phyloP scores from a whole-genome alignment of 2,113 vertebrate species.

The Chaenocephalus aceratus region DNA sequence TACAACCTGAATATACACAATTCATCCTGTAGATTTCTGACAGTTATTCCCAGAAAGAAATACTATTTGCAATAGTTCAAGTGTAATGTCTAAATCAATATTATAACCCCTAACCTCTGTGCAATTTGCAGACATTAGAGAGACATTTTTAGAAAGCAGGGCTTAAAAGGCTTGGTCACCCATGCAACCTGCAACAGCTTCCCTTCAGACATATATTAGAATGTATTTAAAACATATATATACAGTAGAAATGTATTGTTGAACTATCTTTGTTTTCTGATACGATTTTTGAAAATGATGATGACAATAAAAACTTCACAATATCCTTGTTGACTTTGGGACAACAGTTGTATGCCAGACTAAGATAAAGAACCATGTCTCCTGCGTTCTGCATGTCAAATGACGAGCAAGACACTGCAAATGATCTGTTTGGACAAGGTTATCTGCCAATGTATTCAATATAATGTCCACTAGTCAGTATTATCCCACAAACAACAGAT shows the following conservation, averaged over 20 bases:
- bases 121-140: slow-evolving; percentile 35
- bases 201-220: slow-evolving; percentile 55
- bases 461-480: neutral
- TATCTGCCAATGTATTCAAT: too few relatives aligned
- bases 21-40: slow-evolving; percentile 25
- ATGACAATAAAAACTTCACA: slow-evolving; percentile 67
- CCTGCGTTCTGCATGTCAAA: neutral
- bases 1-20: slow-evolving; percentile 24
- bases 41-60: slow-evolving; percentile 14
- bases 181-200: slow-evolving; percentile 38
- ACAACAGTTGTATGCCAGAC: neutral
- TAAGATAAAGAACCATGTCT: neutral
- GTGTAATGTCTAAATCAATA: slow-evolving; percentile 22
- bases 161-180: slow-evolving; percentile 20
- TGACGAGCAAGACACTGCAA: neutral
- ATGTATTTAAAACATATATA: slow-evolving; percentile 24
- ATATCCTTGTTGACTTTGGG: slow-evolving; percentile 16
- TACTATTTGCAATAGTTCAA: slow-evolving; percentile 25
- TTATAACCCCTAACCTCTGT: slow-evolving; percentile 48
- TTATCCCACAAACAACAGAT: neutral
- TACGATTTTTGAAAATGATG: slow-evolving; percentile 60
- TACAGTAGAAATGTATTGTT: slow-evolving; percentile 36
- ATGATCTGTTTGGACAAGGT: neutral
- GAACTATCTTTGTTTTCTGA: slow-evolving; percentile 47
- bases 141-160: slow-evolving; percentile 16